Evolutionary conservation across 2,113 vertebrate genomes (phyloP).

Genomic region (Spheniscus mendiculus): DNA sequence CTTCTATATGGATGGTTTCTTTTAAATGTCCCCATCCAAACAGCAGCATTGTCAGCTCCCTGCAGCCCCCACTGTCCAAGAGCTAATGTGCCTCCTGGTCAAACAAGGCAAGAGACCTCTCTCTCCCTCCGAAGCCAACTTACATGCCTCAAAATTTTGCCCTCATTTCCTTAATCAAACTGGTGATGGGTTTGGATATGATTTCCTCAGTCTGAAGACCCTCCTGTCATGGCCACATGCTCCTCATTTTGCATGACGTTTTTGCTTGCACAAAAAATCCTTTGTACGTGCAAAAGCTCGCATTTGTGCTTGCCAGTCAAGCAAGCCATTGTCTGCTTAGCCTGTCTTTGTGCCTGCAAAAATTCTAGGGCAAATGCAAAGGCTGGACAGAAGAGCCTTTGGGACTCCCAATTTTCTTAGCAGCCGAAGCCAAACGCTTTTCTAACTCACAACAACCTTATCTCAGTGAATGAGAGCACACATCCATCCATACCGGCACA

Average conservation of each 20-base stretch:
- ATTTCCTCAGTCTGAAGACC: constrained; percentile 10
- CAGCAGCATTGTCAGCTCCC: neutral
- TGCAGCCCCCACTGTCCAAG: neutral
- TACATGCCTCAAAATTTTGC: neutral
- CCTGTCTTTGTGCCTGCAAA: constrained; percentile 31
- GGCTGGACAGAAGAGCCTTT: constrained; percentile 32
- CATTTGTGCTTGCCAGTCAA: constrained; percentile 56
- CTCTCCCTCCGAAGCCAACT: neutral
- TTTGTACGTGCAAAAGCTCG: constrained; percentile 19
- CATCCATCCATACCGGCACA: neutral
- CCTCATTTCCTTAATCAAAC: constrained; percentile 10
- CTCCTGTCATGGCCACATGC: constrained; percentile 18
- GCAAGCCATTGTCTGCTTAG: constrained; percentile 16
- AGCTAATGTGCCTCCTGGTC: neutral
- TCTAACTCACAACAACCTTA: neutral
- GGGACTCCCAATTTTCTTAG: neutral
- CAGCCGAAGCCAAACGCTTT: neutral
- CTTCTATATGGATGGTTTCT: neutral
- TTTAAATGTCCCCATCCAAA: neutral
- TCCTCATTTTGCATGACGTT: constrained; percentile 40
- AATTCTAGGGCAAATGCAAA: constrained; percentile 57
- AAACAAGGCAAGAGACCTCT: neutral
- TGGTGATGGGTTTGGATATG: neutral
- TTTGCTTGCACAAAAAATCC: constrained; percentile 44
- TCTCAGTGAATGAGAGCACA: neutral